These are phyloP conservation scores for Salvelinus sp. DNA, from an alignment of 2,113 vertebrate species.

Conservation along the genomic window DNA sequence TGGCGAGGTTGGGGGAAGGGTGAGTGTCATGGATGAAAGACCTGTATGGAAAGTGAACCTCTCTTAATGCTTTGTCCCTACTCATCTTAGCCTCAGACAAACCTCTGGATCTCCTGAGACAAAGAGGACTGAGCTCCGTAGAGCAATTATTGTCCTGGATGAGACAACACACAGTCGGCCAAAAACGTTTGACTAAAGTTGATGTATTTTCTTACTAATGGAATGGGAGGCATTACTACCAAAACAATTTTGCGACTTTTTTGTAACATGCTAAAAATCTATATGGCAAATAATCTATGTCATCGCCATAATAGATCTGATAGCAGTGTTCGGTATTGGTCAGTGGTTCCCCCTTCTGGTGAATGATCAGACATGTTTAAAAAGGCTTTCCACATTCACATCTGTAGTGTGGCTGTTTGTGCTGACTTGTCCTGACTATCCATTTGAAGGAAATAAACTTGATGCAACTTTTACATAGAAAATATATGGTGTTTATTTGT, in stretches of 20 bases:
- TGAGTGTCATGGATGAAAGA: background rate
- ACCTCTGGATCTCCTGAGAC: background rate
- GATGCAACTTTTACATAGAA: background rate
- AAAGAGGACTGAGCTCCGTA: background rate
- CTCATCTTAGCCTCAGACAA: background rate
- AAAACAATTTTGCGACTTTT: too few species aligned
- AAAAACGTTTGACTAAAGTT: background rate
- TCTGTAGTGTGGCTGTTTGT: too few species aligned
- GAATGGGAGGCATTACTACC: too few species aligned
- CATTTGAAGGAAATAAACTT: background rate
- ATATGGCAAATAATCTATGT: background rate
- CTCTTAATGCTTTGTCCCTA: background rate
- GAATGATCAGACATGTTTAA: background rate
- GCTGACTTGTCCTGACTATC: background rate
- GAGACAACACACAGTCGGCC: background rate
- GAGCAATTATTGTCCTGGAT: background rate
- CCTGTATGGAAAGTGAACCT: background rate
- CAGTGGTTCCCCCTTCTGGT: slow-evolving; percentile 62
- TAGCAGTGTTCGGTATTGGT: slow-evolving; percentile 16
- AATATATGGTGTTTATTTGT: background rate
- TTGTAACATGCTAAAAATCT: too few species aligned
- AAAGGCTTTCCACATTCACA: background rate
- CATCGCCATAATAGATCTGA: background rate
- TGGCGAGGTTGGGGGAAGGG: slow-evolving; percentile 5
- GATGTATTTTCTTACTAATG: too few species aligned